Evolutionary conservation across 2,113 vertebrate species (phyloP).

Genomic region (Pyxicephalus adspersus): DNA sequence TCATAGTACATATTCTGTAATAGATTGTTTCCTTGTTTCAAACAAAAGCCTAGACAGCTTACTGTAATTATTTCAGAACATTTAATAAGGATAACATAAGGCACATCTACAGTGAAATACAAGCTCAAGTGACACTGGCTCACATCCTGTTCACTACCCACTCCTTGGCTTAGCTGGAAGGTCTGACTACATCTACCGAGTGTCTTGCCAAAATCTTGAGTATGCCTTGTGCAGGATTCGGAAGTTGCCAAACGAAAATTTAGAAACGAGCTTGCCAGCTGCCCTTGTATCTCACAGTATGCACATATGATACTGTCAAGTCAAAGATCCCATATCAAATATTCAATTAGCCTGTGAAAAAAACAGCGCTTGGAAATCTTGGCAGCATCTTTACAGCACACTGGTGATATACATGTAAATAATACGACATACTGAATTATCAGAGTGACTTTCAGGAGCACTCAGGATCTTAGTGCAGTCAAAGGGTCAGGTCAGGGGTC

Average conservation of each 20-base stretch:
- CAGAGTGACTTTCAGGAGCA: constrained; percentile 54
- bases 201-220: constrained; percentile 64
- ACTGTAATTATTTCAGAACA: constrained; percentile 29
- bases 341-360: constrained; percentile 66
- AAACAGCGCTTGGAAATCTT: constrained; percentile 60
- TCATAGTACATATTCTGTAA: too few species aligned
- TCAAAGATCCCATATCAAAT: constrained; percentile 64
- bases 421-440: constrained; percentile 60
- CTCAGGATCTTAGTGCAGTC: constrained; percentile 51
- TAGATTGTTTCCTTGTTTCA: not conserved
- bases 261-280: constrained; percentile 64
- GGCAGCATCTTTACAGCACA: constrained; percentile 63
- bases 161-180: constrained; percentile 61
- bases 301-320: constrained; percentile 62
- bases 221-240: constrained; percentile 60
- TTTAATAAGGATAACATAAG: constrained; percentile 50
- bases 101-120: constrained; percentile 61
- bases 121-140: constrained; percentile 64
- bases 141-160: constrained; percentile 64
- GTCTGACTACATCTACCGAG: constrained; percentile 60
- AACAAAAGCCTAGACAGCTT: not conserved
- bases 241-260: constrained; percentile 69
- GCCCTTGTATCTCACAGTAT: constrained; percentile 63
- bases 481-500: constrained; percentile 23
- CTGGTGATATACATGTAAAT: constrained; percentile 60